These are phyloP conservation scores for Perccottus glenii DNA, from an alignment of 2,113 vertebrate species.

Conservation along the genomic window DNA sequence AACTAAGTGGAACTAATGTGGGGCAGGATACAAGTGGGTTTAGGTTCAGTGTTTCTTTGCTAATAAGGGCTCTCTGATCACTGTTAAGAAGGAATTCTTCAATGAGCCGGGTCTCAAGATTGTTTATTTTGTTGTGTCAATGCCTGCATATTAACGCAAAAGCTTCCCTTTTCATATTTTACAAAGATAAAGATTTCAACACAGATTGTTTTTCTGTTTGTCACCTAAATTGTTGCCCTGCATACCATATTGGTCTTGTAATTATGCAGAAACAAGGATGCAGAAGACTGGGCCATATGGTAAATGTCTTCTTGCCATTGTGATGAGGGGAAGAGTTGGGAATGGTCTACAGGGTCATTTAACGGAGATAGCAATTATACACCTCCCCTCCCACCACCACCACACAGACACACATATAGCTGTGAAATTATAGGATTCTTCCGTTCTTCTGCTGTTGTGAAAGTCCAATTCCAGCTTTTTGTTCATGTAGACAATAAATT, in stretches of 20 bases:
- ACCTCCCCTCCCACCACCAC: no score
- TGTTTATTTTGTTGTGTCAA: neutral
- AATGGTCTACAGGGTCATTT: slow-evolving; percentile 52
- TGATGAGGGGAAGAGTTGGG: slow-evolving; percentile 64
- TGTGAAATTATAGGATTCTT: slow-evolving; percentile 24
- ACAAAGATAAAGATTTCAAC: neutral
- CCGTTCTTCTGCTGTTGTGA: slow-evolving; percentile 18
- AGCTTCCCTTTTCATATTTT: no score
- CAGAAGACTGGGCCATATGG: slow-evolving; percentile 83
- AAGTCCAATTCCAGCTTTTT: no score
- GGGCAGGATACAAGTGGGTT: slow-evolving; percentile 84
- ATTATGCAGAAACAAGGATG: slow-evolving; percentile 81
- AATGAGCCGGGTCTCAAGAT: slow-evolving; percentile 14
- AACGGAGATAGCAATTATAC: slow-evolving; percentile 54
- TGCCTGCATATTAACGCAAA: neutral
- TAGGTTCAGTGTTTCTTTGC: slow-evolving; percentile 81
- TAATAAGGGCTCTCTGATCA: slow-evolving; percentile 81
- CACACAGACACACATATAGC: slow-evolving; percentile 34
- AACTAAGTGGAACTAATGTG: slow-evolving; percentile 95
- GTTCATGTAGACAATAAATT: slow-evolving; percentile 64
- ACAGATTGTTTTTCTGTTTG: neutral
- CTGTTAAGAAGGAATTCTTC: slow-evolving; percentile 64
- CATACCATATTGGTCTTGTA: slow-evolving; percentile 44
- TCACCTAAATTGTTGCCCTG: slow-evolving; percentile 27
- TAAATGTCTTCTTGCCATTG: slow-evolving; percentile 71